phyloP scores from a whole-genome alignment of 2,888 invertebrate species.

The Lathronympha strigana region DNA sequence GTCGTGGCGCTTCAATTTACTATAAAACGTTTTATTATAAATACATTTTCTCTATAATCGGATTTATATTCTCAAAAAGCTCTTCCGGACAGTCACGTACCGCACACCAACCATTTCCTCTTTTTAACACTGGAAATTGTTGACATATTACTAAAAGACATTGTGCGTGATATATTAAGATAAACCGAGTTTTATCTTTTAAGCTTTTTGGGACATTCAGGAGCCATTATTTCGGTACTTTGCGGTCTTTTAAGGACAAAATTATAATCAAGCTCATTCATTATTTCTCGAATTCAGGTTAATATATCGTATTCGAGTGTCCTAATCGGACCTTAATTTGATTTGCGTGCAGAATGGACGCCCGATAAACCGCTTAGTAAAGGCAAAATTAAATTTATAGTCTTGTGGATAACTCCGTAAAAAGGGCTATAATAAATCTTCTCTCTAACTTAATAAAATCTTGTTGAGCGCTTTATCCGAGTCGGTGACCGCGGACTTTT shows the following conservation, averaged over 20 bases:
- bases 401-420: constrained; percentile 69
- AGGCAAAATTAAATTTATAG: constrained; percentile 75
- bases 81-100: constrained; percentile 14
- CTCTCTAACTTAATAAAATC: constrained; percentile 75
- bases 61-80: constrained; percentile 9
- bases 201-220: constrained; percentile 14
- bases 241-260: constrained; percentile 20
- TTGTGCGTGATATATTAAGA: constrained; percentile 3
- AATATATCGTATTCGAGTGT: constrained; percentile 57
- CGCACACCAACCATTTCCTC: constrained; percentile 10
- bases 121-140: constrained; percentile 15
- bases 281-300: constrained; percentile 56
- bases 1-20: constrained; percentile 19
- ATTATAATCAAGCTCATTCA: constrained; percentile 25
- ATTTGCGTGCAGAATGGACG: constrained; percentile 72
- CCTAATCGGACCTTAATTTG: constrained; percentile 75
- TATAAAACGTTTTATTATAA: constrained; percentile 16
- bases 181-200: constrained; percentile 18
- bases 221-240: constrained; percentile 3
- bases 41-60: constrained; percentile 15
- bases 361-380: constrained; percentile 75
- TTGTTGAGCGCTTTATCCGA: constrained; percentile 73
- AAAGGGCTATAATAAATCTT: constrained; percentile 78
- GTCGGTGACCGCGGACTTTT: constrained; percentile 42
- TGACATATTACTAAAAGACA: neutral